Conservation (phyloP, 2,797 vertebrate species). For the Silurus aristotelis region DNA sequence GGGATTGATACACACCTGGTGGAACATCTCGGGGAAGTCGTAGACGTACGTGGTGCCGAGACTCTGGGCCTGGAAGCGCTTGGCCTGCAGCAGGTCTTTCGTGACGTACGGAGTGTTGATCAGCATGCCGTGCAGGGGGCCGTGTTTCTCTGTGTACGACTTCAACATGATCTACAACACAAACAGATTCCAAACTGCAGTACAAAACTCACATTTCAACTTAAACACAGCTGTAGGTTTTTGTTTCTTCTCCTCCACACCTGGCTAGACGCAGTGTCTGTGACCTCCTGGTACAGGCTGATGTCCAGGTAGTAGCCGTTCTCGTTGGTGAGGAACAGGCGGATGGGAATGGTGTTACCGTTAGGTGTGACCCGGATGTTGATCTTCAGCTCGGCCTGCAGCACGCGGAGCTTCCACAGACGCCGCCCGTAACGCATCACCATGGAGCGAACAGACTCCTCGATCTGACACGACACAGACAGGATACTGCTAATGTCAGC, state of each 20-base stretch:
- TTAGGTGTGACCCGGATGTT: conserved; percentile 97
- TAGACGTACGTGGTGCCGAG: conserved; percentile 96
- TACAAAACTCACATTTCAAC: not conserved
- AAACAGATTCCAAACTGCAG: not conserved
- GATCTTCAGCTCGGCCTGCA: conserved; percentile 97
- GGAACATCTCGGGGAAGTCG: conserved; percentile 95
- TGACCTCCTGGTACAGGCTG: conserved; percentile 97
- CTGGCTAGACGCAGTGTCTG: conserved; percentile 80
- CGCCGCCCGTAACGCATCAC: conserved; percentile 96
- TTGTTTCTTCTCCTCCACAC: not conserved
- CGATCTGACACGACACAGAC: conserved; percentile 76
- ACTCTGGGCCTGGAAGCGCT: conserved; percentile 95
- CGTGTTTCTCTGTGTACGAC: conserved; percentile 92
- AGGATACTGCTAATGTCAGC: not conserved
- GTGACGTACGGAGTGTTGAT: conserved; percentile 97
- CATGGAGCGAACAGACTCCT: conserved; percentile 95
- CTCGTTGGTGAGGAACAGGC: conserved; percentile 96
- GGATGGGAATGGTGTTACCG: conserved; percentile 94
- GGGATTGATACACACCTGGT: conserved; percentile 77
- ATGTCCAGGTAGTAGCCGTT: conserved; percentile 98
- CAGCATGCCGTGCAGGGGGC: conserved; percentile 90
- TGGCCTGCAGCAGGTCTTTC: conserved; percentile 96
- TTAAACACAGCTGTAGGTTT: not conserved
- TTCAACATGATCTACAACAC: conserved; percentile 91
- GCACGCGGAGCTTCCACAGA: conserved; percentile 92